Evolutionary conservation across 2,113 vertebrate genomes (phyloP), one percentile per base, ranked within the genome.

Genomic region (Tapirus terrestris): DNA sequence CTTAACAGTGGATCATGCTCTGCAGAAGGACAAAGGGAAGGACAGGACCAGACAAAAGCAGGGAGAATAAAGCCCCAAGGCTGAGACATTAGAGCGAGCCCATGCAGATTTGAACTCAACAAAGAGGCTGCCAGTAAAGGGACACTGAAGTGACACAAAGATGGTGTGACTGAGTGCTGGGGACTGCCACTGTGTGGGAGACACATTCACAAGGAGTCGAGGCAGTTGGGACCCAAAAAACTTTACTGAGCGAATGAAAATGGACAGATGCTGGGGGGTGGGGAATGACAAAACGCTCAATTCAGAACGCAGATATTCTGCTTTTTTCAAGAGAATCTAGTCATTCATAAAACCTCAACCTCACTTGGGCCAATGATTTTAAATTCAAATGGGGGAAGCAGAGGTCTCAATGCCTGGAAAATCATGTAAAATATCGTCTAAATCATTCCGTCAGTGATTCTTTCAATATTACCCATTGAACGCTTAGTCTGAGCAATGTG

Each of bases 21-120:
- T 63, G 65, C n/a, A 90, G 77, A 95, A 82, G 56, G 79, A 97
- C 96, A 97, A 97, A 98, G 96, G 65, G 75, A 96, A 88, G 76
- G 92, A 27, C 86, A 56, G 93, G 77, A 10, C 48, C 92, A 92
- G 95, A 97, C 97, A 98, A 97, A 96, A 91, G 97, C 77, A 53
- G 77, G 60, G 56, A 58, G 96, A 89, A 96, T 79, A 96, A 97
- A 97, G 96, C 65, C 68, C 48, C 58, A 8, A 43, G 95, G 81
- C 96, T 97, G 89, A 89, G 96, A 95, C 96, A 79, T n/a, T 8
- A 27, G 61, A 89, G 73, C 0, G 25, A 80, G 82, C 58, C 91
- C 48, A n/a, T 4, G 83, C 2, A 0, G 91, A 76, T 67, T 31
- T 58, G 76, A 85, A 88, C 73, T 73, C 48, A 94, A 97, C 97